Evolutionary conservation across 2,113 vertebrate species (phyloP).

Genomic region (Eira barbara): DNA sequence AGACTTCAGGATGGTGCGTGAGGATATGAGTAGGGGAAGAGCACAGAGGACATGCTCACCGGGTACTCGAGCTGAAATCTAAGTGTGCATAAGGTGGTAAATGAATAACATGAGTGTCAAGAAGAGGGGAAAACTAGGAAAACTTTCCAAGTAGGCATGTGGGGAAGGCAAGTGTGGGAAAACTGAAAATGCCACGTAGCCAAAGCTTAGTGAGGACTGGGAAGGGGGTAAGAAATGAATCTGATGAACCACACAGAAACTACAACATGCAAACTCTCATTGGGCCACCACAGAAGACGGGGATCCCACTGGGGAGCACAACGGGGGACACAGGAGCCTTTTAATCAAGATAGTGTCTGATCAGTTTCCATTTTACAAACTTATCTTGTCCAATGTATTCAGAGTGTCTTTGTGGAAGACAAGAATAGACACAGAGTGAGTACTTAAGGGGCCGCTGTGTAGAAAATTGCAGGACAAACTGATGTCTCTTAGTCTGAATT

Average conservation of each 20-base stretch:
- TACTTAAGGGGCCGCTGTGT: background rate
- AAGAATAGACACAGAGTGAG: accelerated
- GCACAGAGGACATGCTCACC: accelerated
- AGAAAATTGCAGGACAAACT: background rate
- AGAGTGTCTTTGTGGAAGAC: background rate
- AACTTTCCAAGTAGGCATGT: background rate
- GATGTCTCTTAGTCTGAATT: no score
- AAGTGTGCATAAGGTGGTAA: background rate
- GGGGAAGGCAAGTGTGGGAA: background rate
- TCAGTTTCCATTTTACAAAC: background rate
- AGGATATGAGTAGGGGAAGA: accelerated
- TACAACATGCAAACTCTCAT: accelerated
- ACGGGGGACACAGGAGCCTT: accelerated
- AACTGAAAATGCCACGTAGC: background rate
- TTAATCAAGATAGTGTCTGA: accelerated
- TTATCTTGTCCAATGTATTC: background rate
- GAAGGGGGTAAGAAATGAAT: accelerated
- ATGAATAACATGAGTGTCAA: accelerated
- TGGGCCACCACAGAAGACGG: accelerated
- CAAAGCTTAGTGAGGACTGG: no score
- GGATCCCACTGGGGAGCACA: background rate
- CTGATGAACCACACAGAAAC: no score
- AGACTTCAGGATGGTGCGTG: accelerated
- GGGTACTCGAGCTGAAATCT: background rate
- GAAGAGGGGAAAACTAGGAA: background rate